These are phyloP conservation scores for Hydrotaea cyrtoneurina DNA, from an alignment of 2,888 invertebrate species.

Conservation along the genomic window DNA sequence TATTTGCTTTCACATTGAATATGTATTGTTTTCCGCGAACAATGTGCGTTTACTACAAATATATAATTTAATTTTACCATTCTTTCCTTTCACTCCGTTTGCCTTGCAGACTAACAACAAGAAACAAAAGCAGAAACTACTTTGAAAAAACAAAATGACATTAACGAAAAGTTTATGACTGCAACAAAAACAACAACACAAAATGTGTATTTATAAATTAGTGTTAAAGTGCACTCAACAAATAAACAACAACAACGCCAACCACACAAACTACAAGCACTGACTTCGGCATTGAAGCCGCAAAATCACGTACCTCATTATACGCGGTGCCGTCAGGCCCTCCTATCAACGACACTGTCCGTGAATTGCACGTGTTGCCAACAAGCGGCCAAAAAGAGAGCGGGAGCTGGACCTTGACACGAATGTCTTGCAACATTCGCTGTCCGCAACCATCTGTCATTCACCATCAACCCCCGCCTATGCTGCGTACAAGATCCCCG, in stretches of 20 bases:
- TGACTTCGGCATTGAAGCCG: neutral
- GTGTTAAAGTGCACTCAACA: constrained; percentile 43
- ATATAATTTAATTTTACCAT: too few relatives aligned
- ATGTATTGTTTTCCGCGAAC: too few relatives aligned
- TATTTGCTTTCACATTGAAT: too few relatives aligned
- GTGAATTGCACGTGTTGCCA: too few relatives aligned
- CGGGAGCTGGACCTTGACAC: neutral
- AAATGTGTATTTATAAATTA: constrained; percentile 33
- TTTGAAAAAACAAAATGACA: neutral
- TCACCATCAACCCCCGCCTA: neutral
- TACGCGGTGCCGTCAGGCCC: too few relatives aligned
- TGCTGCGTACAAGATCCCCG: neutral
- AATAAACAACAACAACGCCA: neutral
- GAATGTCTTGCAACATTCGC: neutral
- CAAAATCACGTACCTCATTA: neutral
- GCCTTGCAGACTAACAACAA: neutral
- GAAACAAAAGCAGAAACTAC: neutral
- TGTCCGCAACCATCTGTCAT: neutral
- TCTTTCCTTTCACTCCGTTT: too few relatives aligned
- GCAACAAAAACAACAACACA: neutral
- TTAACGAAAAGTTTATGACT: neutral
- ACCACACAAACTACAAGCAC: neutral
- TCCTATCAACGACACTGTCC: neutral
- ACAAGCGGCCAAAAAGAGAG: neutral
- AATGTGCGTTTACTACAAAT: too few relatives aligned